These are phyloP conservation scores for Argynnis bischoffii DNA, from an alignment of 2,888 invertebrate genomes.

Conservation along the genomic window DNA sequence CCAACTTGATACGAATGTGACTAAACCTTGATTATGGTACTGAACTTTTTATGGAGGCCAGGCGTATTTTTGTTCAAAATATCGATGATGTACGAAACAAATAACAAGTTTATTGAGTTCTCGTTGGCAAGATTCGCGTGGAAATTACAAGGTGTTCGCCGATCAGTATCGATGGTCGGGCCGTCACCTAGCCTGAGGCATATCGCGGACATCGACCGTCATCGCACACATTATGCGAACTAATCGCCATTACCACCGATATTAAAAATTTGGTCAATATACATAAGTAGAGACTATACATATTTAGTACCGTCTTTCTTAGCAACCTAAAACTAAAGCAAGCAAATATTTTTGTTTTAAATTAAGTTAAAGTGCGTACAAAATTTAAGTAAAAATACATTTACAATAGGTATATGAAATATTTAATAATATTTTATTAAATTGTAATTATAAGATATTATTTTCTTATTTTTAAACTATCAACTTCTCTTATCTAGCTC, in stretches of 20 bases:
- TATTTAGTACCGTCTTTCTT: too few species aligned
- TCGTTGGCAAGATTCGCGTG: conserved; percentile 38
- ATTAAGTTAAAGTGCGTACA: too few species aligned
- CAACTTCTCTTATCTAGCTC: too few species aligned
- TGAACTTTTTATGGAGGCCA: conserved; percentile 78
- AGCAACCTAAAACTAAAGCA: too few species aligned
- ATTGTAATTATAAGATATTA: too few species aligned
- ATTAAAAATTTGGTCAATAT: conserved; percentile 38
- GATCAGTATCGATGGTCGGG: conserved; percentile 67
- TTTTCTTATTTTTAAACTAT: too few species aligned
- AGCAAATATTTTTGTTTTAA: too few species aligned
- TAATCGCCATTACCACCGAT: conserved; percentile 61
- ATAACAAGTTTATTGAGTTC: conserved; percentile 32
- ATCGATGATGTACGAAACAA: conserved; percentile 32
- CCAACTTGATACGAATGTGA: conserved; percentile 80
- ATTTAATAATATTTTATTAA: too few species aligned
- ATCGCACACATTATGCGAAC: conserved; percentile 64
- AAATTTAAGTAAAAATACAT: too few species aligned
- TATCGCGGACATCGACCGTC: conserved; percentile 60
- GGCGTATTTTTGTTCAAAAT: conserved; percentile 36
- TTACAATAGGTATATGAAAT: too few species aligned
- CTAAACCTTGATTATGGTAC: conserved; percentile 81
- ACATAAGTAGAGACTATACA: too few species aligned
- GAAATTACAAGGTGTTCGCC: conserved; percentile 63
- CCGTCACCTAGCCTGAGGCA: conserved; percentile 71